Base-by-base conservation (phyloP, 1,140 invertebrate species). In the Rhagoletis pomonella region DNA sequence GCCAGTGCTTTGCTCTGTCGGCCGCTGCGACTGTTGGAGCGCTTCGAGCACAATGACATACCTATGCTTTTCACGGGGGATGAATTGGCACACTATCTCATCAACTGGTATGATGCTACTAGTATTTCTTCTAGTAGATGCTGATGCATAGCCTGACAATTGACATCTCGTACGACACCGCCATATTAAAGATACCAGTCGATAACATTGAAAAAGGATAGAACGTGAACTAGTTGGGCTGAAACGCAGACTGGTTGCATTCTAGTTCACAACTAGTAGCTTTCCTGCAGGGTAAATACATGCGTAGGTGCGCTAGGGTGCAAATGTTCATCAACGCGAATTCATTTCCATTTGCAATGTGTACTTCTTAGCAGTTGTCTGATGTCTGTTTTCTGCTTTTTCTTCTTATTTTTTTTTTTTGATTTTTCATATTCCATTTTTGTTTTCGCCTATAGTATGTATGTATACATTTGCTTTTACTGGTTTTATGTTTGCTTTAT, bases 301-400 rank as follows among this genome's bases (percentile, higher is more conserved):
- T 29, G 10, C 29, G 29, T 29, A 19, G 50, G 47, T 7, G 17
- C 14, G 73, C 10, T 4, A 55, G 19, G 1, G 42, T 55, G 73
- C 2, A n/a, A 55, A 19, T 55, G 42, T 81, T 81, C 73, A 81
- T 81, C 50, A 81, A 29, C 47, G 19, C 67, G 44, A 73, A 73
- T 47, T 73, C 67, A 73, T 73, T 81, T 81, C 73, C 47, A 81
- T 81, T 81, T 81, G 44, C 73, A 81, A 55, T 81, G 73, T 47
- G 73, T 81, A 19, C 19, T 73, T 47, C 29, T 65, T 65, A 29
- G 5, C 29, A 5, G 19, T 12, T 65, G 19, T 65, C 29, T 39
- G 12, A 0, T 39, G n/a, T 42, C 3, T 67, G 19, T 67, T 67
- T 67, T 39, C 9, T 2, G 10, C 3, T 42, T 42, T 67, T 67